These are phyloP conservation scores for Temnothorax nylanderi DNA, from an alignment of 1,140 invertebrate genomes.

Conservation along the genomic window DNA sequence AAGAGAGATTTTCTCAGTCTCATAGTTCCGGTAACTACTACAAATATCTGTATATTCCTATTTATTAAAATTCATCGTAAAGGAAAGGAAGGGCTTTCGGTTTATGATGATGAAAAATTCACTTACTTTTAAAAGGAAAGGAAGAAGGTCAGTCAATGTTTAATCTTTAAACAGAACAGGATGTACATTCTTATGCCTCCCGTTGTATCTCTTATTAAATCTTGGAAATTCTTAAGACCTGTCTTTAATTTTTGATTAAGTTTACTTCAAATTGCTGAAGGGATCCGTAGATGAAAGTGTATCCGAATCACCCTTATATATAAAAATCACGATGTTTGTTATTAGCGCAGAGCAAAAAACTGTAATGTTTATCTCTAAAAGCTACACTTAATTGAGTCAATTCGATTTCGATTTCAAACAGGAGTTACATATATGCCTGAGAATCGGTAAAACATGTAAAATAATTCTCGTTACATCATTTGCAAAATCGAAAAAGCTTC, in stretches of 20 bases:
- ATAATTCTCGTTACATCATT: background rate
- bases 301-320: background rate
- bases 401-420: background rate
- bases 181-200: slow-evolving; percentile 45
- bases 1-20: background rate
- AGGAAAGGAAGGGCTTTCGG: slow-evolving; percentile 29
- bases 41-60: slow-evolving; percentile 13
- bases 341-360: background rate
- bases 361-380: background rate
- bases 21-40: background rate
- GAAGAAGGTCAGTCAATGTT: slow-evolving; percentile 39
- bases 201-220: slow-evolving; percentile 49
- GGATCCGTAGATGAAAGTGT: slow-evolving; percentile 5
- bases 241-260: slow-evolving; percentile 42
- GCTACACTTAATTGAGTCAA: slow-evolving; percentile 12
- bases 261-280: background rate
- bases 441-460: background rate
- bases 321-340: slow-evolving; percentile 7
- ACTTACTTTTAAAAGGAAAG: slow-evolving; percentile 46
- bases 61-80: slow-evolving; percentile 53
- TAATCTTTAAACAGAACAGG: slow-evolving; percentile 52
- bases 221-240: slow-evolving; percentile 35
- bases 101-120: slow-evolving; percentile 42
- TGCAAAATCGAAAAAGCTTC: background rate
- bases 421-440: background rate